A percentile compares a stretch with the other conserved stretches of the same genome.
phyloP scores from a whole-genome alignment of 2,888 invertebrate genomes.

The Dicyrtoma fusca region DNA sequence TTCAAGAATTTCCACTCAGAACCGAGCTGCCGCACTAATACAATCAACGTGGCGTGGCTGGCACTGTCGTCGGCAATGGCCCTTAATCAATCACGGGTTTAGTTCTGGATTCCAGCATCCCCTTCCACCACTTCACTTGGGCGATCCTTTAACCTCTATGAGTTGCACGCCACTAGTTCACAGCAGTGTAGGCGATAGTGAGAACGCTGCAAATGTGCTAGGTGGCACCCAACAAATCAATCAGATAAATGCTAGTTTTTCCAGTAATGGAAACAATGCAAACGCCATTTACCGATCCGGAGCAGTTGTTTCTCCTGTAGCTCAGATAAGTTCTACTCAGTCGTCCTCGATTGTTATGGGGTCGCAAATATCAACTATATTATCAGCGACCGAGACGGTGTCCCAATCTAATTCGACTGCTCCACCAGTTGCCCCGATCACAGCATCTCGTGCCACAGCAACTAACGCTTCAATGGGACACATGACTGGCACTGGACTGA shows the following conservation, averaged over 20 bases:
- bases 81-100: slow-evolving; percentile 39
- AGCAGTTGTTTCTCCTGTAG: neutral
- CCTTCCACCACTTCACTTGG: slow-evolving; percentile 36
- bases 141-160: neutral
- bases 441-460: slow-evolving; percentile 55
- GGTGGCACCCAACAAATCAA: no score
- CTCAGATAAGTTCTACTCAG: no score
- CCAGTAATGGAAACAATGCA: no score
- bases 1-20: slow-evolving; percentile 74
- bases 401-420: slow-evolving; percentile 13
- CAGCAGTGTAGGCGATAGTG: neutral
- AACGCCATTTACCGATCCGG: no score
- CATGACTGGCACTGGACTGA: slow-evolving; percentile 12
- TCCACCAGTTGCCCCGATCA: slow-evolving; percentile 40
- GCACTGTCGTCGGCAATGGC: slow-evolving; percentile 30
- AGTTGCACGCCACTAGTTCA: slow-evolving; percentile 4
- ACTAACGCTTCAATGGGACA: slow-evolving; percentile 42
- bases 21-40: slow-evolving; percentile 79
- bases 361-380: no score
- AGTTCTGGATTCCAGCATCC: slow-evolving; percentile 37
- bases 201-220: neutral
- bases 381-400: neutral
- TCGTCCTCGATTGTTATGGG: no score
- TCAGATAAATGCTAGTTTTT: no score
- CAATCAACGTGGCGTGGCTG: slow-evolving; percentile 84